Evolutionary conservation across 2,113 vertebrate genomes (phyloP), one percentile per base, ranked within the genome.

Genomic region (Apodemus sylvaticus): DNA sequence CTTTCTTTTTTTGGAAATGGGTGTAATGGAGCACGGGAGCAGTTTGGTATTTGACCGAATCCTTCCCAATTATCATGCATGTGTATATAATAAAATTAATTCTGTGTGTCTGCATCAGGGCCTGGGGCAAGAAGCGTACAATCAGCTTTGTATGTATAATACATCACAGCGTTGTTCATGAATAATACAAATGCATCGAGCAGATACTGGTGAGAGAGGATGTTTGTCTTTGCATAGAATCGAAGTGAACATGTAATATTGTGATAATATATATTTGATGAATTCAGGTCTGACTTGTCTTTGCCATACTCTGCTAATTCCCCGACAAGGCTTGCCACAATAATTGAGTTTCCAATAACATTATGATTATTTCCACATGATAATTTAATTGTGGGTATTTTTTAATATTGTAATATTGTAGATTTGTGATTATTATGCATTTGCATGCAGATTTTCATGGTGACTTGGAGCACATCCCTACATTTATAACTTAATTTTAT

Each of bases 291-390:
- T 99, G 99, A 99, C 99, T 99, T 99, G 99, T 99, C 99, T 99
- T 99, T 99, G 99, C 99, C 99, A 99, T 99, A 99, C 99, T 99
- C 99, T 99, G 99, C 99, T 99, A 99, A 99, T 99, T 99, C 99
- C 99, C 99, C 98, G 98, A 99, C 99, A 99, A 99, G 99, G 99
- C 99, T 99, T 99, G 99, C 99, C 99, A 99, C 99, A 98, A 98
- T 99, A 99, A 99, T 99, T 99, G 99, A 99, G 99, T 99, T 99
- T 99, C 99, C 99, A 99, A 99, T 99, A 99, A 99, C 99, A 99
- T 99, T 99, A 99, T 99, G 99, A 99, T 99, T 99, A 99, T 99
- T 99, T 99, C 98, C 99, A 99, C 99, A 99, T 99, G 99, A 99
- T 99, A 99, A 99, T 99, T 99, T 99, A 99, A 99, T 99, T 99